phyloP scores from a whole-genome alignment of 2,797 vertebrate genomes.

The Liasis olivaceus region DNA sequence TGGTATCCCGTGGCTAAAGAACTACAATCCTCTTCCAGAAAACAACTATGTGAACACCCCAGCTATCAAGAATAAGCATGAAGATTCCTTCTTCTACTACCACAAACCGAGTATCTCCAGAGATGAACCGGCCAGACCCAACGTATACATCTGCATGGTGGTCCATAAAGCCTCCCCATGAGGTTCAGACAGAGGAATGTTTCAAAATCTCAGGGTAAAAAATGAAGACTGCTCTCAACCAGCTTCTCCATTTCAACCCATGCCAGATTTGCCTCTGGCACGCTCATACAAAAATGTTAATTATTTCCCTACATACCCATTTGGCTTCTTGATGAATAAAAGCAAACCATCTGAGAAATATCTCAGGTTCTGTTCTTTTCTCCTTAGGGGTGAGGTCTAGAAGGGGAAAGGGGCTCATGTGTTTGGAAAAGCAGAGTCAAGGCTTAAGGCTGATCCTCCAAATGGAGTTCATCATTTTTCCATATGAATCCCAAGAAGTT shows the following conservation, averaged over 20 bases:
- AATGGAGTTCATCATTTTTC: neutral
- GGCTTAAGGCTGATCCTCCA: neutral
- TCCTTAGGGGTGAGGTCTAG: neutral
- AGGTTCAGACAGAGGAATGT: constrained; percentile 57
- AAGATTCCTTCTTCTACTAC: constrained; percentile 60
- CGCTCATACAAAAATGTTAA: constrained; percentile 3
- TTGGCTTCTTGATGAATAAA: constrained; percentile 18
- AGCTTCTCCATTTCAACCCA: neutral
- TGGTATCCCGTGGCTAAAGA: too few species aligned
- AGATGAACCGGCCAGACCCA: neutral
- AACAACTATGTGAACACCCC: too few species aligned
- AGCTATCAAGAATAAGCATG: rapidly evolving
- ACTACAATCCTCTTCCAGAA: too few species aligned
- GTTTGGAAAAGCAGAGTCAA: neutral
- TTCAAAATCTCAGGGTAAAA: constrained; percentile 56
- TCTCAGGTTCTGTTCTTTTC: neutral
- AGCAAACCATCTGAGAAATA: neutral
- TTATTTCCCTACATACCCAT: neutral
- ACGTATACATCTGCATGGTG: constrained; percentile 67
- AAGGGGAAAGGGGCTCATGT: neutral
- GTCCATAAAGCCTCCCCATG: constrained; percentile 71
- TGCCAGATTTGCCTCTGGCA: neutral
- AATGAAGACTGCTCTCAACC: constrained; percentile 38
- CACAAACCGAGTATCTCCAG: constrained; percentile 64
- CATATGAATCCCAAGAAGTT: neutral